Evolutionary conservation across 2,797 vertebrate genomes (phyloP).

Genomic region (Potorous gilbertii): DNA sequence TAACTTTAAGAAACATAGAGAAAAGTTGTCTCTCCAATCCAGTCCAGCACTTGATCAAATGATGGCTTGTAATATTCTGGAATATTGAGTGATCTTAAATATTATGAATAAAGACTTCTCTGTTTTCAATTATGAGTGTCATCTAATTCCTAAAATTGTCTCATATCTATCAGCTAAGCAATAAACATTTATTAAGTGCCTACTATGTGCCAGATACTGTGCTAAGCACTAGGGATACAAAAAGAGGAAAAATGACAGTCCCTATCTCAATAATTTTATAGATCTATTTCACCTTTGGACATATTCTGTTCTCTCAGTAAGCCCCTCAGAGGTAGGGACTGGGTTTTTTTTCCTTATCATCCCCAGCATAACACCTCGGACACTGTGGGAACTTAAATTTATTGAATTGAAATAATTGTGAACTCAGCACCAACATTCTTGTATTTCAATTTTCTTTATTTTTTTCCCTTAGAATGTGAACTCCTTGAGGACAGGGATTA

Average conservation of each 20-base stretch:
- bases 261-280: not conserved
- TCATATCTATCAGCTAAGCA: not conserved
- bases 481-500: not conserved
- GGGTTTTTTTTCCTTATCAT: not conserved
- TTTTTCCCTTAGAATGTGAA: not conserved
- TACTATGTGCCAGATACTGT: accelerated
- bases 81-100: not conserved
- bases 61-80: not conserved
- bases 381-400: not conserved
- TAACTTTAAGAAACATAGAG: not conserved
- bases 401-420: not conserved
- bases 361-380: not conserved
- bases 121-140: not conserved
- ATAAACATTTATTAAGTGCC: not conserved
- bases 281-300: not conserved
- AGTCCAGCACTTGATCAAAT: not conserved
- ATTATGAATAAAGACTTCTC: not conserved
- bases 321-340: not conserved
- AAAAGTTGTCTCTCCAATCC: not conserved
- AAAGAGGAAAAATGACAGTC: not conserved
- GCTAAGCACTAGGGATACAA: not conserved
- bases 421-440: not conserved
- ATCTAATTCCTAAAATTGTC: not conserved
- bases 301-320: not conserved
- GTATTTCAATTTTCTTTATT: not conserved